Conservation (phyloP, 2,888 invertebrate genomes). For the Melinaea marsaeus region DNA sequence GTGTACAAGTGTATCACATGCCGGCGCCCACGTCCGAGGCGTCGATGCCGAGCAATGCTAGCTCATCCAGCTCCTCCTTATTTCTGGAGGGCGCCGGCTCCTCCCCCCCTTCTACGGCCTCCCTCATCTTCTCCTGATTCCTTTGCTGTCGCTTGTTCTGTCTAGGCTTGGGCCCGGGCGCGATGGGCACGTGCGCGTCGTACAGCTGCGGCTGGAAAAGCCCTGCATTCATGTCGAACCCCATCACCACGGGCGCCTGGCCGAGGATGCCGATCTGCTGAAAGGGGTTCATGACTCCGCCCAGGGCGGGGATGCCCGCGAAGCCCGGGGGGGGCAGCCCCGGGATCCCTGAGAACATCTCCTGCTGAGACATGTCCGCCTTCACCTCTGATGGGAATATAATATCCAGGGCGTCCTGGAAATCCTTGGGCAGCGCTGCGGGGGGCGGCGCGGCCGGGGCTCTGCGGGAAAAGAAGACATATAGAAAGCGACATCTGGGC, state of each 20-base stretch:
- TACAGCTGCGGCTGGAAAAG: constrained; percentile 61
- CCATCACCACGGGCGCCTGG: constrained; percentile 52
- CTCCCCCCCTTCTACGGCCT: constrained; percentile 2
- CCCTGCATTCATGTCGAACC: constrained; percentile 56
- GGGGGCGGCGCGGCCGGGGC: constrained; percentile 34
- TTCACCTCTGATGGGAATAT: constrained; percentile 77
- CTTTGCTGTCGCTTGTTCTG: constrained; percentile 24
- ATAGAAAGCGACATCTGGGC: background rate
- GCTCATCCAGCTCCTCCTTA: constrained; percentile 81
- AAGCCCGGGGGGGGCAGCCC: constrained; percentile 33
- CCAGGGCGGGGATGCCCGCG: constrained; percentile 39
- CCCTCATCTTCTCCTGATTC: constrained; percentile 29
- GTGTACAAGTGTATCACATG: constrained; percentile 34
- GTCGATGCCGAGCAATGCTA: constrained; percentile 91
- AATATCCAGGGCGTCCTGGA: constrained; percentile 82
- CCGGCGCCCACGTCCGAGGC: constrained; percentile 85
- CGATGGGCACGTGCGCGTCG: constrained; percentile 61
- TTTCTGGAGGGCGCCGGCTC: constrained; percentile 44
- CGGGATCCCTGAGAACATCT: constrained; percentile 38
- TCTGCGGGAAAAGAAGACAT: constrained; percentile 13
- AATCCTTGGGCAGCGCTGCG: constrained; percentile 76
- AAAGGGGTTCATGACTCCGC: constrained; percentile 42
- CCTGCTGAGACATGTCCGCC: constrained; percentile 36
- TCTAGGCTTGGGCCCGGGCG: constrained; percentile 35
- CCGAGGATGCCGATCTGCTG: constrained; percentile 36